phyloP scores from a whole-genome alignment of 2,113 vertebrate genomes.

The Manacus vitellinus region DNA sequence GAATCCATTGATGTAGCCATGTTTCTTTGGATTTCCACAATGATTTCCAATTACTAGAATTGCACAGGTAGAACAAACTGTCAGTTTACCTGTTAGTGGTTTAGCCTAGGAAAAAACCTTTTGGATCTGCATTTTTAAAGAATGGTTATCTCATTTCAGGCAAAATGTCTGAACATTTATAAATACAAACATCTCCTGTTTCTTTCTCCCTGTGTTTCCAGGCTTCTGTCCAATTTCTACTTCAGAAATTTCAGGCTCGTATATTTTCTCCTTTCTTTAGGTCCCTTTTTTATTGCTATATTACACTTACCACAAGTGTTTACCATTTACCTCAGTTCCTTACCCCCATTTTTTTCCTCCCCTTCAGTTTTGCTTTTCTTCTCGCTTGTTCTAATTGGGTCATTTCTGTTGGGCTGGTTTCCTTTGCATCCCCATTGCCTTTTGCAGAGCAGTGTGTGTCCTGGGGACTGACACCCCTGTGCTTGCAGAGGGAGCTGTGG shows the following conservation, averaged over 20 bases:
- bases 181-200: conserved; percentile 23
- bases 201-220: background rate
- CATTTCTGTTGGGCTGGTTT: background rate
- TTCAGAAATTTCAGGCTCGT: conserved; percentile 62
- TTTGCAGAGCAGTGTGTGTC: background rate
- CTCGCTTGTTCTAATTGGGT: background rate
- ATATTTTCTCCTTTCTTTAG: conserved; percentile 51
- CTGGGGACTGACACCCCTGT: background rate
- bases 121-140: background rate
- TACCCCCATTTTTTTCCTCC: background rate
- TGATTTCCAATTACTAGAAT: background rate
- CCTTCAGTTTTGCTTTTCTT: conserved; percentile 9
- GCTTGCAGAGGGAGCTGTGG: background rate
- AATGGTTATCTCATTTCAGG: background rate
- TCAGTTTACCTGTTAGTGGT: background rate
- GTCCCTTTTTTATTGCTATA: conserved; percentile 15
- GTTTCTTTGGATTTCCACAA: background rate
- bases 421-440: background rate
- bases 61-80: background rate
- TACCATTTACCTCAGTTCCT: background rate
- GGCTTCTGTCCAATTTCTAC: conserved; percentile 58
- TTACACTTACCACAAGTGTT: background rate
- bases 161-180: background rate
- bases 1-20: background rate
- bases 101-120: background rate